phyloP scores from a whole-genome alignment of 1,140 invertebrate species.

The Ooceraea biroi region DNA sequence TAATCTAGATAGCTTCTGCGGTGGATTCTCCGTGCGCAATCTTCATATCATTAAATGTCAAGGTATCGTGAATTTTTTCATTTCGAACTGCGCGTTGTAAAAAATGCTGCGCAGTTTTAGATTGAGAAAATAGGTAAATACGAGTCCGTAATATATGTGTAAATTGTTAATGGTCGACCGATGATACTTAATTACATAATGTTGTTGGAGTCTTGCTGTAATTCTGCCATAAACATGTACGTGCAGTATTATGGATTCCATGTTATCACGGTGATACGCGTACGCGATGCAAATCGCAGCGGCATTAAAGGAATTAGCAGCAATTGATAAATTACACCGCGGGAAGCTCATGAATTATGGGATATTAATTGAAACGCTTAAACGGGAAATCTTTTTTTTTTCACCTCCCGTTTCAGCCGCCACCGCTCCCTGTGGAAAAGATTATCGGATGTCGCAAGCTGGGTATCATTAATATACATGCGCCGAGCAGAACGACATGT shows the following conservation, averaged over 20 bases:
- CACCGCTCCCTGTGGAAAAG: neutral
- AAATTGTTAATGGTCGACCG: no score
- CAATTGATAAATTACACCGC: constrained; percentile 39
- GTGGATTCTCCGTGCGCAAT: neutral
- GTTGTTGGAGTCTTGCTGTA: no score
- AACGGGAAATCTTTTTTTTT: constrained; percentile 17
- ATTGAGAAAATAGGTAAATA: no score
- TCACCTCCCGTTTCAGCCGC: neutral
- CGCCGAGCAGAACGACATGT: constrained; percentile 23
- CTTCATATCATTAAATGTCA: neutral
- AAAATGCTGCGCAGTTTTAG: no score
- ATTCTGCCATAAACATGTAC: neutral
- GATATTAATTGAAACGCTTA: constrained; percentile 26
- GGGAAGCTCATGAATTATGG: neutral
- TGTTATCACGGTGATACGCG: neutral
- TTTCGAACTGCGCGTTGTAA: no score
- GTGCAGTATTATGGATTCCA: neutral
- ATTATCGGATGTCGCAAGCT: constrained; percentile 31
- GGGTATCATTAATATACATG: constrained; percentile 41
- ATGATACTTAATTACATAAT: no score
- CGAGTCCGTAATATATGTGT: no score
- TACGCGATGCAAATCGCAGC: neutral
- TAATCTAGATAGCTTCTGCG: neutral
- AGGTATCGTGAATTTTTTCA: no score
- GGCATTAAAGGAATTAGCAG: constrained; percentile 30